These are phyloP conservation scores for Drosophila phalerata DNA, from an alignment of 2,888 invertebrate species.

Conservation along the genomic window DNA sequence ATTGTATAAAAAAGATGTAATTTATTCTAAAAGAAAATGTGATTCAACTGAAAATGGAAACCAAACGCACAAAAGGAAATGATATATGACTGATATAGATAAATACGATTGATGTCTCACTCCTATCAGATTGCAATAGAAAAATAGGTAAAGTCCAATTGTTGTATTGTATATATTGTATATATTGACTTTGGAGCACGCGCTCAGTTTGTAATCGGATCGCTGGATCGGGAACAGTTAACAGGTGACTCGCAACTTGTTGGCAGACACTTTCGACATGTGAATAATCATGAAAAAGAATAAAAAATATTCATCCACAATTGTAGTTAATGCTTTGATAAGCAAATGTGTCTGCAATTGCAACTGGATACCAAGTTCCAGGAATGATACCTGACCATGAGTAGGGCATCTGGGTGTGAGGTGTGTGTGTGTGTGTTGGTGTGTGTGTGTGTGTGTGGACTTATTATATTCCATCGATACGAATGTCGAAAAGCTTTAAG, in stretches of 20 bases:
- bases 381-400: slow-evolving; percentile 46
- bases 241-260: slow-evolving; percentile 46
- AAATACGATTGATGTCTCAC: slow-evolving; percentile 42
- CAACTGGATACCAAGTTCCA: slow-evolving; percentile 33
- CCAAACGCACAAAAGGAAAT: slow-evolving; percentile 43
- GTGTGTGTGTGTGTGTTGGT: too few relatives aligned
- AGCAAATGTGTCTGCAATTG: slow-evolving; percentile 33
- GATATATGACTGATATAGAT: slow-evolving; percentile 49
- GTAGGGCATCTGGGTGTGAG: slow-evolving; percentile 40
- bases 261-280: slow-evolving; percentile 45
- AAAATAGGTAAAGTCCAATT: slow-evolving; percentile 6
- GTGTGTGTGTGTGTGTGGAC: slow-evolving; percentile 1
- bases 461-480: slow-evolving; percentile 27
- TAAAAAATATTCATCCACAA: slow-evolving; percentile 22
- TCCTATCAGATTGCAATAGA: slow-evolving; percentile 49
- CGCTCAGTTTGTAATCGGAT: slow-evolving; percentile 67
- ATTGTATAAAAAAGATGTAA: neutral
- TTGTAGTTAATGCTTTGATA: slow-evolving; percentile 34
- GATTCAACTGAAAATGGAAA: slow-evolving; percentile 28
- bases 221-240: slow-evolving; percentile 8
- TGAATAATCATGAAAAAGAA: slow-evolving; percentile 31
- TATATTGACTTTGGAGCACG: slow-evolving; percentile 59
- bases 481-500: slow-evolving; percentile 16
- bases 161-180: neutral
- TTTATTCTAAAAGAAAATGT: neutral